Percentiles rank a stretch among this genome's conserved stretches.
These are phyloP conservation scores for Cactoblastis cactorum DNA, from an alignment of 2,888 invertebrate species.

Conservation along the genomic window DNA sequence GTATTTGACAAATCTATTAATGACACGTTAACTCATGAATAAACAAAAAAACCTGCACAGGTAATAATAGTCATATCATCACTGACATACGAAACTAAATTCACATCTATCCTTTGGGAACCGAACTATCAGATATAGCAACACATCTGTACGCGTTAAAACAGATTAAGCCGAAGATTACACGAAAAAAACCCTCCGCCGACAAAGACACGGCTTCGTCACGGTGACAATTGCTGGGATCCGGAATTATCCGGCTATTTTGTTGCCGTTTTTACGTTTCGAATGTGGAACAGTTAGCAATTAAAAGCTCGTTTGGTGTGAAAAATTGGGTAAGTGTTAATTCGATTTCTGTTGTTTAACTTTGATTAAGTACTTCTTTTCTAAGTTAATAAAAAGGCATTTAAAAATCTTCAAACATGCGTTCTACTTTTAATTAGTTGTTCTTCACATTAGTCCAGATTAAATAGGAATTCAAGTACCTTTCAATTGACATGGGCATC, in stretches of 20 bases:
- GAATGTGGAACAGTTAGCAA: constrained; percentile 34
- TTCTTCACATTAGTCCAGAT: too few relatives aligned
- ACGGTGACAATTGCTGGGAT: constrained; percentile 72
- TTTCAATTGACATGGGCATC: too few relatives aligned
- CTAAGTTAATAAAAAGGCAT: too few relatives aligned
- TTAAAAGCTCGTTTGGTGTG: background rate
- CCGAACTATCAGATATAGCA: constrained; percentile 39
- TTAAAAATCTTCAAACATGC: too few relatives aligned
- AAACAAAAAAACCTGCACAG: too few relatives aligned
- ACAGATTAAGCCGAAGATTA: constrained; percentile 75
- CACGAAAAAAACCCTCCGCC: constrained; percentile 55
- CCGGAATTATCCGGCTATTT: constrained; percentile 65
- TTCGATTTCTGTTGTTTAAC: too few relatives aligned
- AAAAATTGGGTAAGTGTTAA: background rate
- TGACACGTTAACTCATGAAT: too few relatives aligned
- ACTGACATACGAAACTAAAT: constrained; percentile 6
- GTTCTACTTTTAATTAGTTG: too few relatives aligned
- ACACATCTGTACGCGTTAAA: constrained; percentile 76
- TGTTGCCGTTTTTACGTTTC: constrained; percentile 27
- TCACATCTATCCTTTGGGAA: constrained; percentile 34
- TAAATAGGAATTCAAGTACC: too few relatives aligned
- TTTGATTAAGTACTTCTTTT: too few relatives aligned
- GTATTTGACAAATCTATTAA: too few relatives aligned
- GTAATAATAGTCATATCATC: background rate
- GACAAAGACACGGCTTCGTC: constrained; percentile 72